Evolutionary conservation across 2,113 vertebrate genomes (phyloP).

Genomic region (Pristiophorus japonicus): DNA sequence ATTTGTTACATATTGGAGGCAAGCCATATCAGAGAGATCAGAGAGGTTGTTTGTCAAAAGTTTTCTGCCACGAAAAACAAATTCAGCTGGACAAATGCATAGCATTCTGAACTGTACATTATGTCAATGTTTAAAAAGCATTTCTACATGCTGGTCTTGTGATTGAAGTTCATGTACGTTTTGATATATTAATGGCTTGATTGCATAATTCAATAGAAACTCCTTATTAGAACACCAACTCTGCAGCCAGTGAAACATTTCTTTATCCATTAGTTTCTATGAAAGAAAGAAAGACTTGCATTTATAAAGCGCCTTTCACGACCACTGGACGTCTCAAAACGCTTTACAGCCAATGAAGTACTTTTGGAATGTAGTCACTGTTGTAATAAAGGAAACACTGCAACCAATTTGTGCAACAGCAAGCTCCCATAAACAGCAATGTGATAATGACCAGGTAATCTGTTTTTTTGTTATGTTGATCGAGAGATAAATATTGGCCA

Average conservation of each 20-base stretch:
- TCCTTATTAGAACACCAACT: neutral
- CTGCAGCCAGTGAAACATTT: neutral
- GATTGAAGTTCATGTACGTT: neutral
- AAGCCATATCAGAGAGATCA: neutral
- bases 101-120: neutral
- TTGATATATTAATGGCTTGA: neutral
- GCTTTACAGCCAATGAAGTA: too few relatives aligned
- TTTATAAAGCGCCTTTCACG: too few relatives aligned
- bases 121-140: neutral
- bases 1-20: neutral
- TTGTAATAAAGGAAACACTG: too few relatives aligned
- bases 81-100: neutral
- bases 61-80: neutral
- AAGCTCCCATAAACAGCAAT: too few relatives aligned
- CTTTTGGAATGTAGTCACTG: too few relatives aligned
- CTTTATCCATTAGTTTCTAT: neutral
- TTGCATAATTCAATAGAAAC: neutral
- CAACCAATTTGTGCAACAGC: too few relatives aligned
- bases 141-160: neutral
- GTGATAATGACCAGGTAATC: too few relatives aligned
- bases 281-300: too few relatives aligned
- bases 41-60: neutral
- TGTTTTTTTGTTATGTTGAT: too few relatives aligned
- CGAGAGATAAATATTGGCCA: too few relatives aligned
- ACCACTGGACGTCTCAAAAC: too few relatives aligned